Percentiles rank a stretch among this genome's conserved stretches.
These are phyloP conservation scores for Mormyrus iriodes DNA, from an alignment of 2,113 vertebrate species.

Conservation along the genomic window DNA sequence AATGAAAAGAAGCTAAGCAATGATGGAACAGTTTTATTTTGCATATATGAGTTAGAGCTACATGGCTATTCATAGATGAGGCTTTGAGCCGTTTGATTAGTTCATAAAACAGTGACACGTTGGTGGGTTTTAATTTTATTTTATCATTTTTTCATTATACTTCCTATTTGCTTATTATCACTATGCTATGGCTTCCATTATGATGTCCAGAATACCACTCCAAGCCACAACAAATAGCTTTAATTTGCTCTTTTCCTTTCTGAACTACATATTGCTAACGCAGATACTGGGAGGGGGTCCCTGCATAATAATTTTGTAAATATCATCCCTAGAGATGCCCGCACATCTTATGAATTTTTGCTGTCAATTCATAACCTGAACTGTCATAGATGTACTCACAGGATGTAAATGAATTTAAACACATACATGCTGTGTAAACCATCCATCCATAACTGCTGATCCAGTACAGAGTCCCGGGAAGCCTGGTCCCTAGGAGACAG, in stretches of 20 bases:
- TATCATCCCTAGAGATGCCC: neutral
- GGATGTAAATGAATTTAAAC: neutral
- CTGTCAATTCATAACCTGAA: neutral
- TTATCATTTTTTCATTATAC: neutral
- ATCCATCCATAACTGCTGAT: neutral
- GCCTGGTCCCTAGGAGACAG: neutral
- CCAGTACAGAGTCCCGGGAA: neutral
- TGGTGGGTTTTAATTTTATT: slow-evolving; percentile 9
- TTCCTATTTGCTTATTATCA: neutral
- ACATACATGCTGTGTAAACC: neutral
- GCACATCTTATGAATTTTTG: neutral
- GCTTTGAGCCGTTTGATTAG: neutral
- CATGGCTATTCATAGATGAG: neutral
- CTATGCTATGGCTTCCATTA: neutral
- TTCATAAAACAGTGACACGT: neutral
- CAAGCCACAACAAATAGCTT: neutral
- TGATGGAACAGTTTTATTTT: neutral
- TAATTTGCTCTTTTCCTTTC: neutral
- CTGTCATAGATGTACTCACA: neutral
- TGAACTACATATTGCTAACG: neutral
- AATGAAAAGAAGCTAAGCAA: neutral
- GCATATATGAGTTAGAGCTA: neutral
- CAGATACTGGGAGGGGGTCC: neutral
- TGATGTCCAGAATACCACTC: neutral
- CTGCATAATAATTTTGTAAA: neutral